phyloP scores from a whole-genome alignment of 2,888 invertebrate genomes.

The Choreutis nemorana region DNA sequence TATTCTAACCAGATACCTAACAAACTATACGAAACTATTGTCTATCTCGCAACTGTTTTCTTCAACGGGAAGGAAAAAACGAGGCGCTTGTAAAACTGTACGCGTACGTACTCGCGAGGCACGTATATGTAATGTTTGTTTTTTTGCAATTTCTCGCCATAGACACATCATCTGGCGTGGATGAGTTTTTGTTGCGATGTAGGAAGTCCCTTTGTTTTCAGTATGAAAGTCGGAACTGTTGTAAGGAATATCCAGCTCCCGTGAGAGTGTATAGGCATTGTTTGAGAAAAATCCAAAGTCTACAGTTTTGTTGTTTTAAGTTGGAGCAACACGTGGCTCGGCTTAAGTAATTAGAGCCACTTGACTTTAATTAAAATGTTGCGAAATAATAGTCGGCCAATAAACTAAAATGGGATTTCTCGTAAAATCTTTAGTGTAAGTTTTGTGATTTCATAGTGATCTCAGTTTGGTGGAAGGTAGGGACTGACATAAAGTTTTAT shows the following conservation, averaged over 20 bases:
- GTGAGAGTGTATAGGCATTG: conserved; percentile 42
- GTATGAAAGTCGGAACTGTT: conserved; percentile 59
- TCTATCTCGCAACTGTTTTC: conserved; percentile 55
- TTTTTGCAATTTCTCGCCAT: conserved; percentile 62
- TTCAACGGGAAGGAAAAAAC: conserved; percentile 46
- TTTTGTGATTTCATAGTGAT: conserved; percentile 31
- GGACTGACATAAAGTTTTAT: conserved; percentile 34
- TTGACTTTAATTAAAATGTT: conserved; percentile 42
- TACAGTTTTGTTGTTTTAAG: conserved; percentile 35
- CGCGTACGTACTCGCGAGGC: conserved; percentile 29
- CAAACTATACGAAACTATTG: conserved; percentile 54
- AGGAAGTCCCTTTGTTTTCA: conserved; percentile 59
- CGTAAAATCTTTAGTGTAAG: conserved; percentile 24
- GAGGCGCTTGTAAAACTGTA: conserved; percentile 49
- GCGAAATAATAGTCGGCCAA: conserved; percentile 29
- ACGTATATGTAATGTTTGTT: conserved; percentile 35
- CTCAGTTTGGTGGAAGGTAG: conserved; percentile 23
- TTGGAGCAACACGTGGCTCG: conserved; percentile 46
- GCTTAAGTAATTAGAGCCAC: conserved; percentile 50
- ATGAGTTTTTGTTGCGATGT: conserved; percentile 62
- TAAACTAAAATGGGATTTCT: conserved; percentile 30
- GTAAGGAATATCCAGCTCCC: conserved; percentile 51
- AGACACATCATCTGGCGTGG: conserved; percentile 63
- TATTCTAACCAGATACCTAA: conserved; percentile 46
- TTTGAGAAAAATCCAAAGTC: conserved; percentile 51